phyloP scores from a whole-genome alignment of 2,888 invertebrate species.

The Lumbricus terrestris region DNA sequence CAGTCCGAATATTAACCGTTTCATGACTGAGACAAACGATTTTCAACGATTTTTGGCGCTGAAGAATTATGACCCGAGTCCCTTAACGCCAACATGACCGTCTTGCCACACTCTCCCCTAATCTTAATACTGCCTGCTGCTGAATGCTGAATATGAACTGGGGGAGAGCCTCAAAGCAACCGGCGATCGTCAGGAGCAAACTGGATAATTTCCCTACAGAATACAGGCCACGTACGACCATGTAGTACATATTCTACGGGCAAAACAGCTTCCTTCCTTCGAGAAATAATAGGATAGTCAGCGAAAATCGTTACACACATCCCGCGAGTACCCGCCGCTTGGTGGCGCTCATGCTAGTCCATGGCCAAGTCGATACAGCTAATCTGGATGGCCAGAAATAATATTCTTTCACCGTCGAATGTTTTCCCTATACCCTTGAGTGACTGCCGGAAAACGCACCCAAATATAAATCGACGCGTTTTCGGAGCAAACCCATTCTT shows the following conservation, averaged over 20 bases:
- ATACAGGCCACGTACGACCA: not conserved
- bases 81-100: not conserved
- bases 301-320: not conserved
- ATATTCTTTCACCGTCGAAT: not conserved
- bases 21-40: not conserved
- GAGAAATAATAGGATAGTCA: not conserved
- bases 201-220: not conserved
- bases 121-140: not conserved
- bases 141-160: not conserved
- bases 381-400: not conserved
- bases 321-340: not conserved
- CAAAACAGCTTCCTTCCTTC: not conserved
- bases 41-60: not conserved
- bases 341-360: not conserved
- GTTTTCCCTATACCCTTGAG: not conserved
- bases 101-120: not conserved
- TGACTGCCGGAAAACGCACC: not conserved
- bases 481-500: not conserved
- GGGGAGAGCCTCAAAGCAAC: not conserved
- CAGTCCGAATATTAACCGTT: not conserved
- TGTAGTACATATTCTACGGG: not conserved
- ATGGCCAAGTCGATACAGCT: not conserved
- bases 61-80: not conserved
- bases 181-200: not conserved
- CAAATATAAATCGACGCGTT: not conserved